phyloP scores from a whole-genome alignment of 2,888 invertebrate species.

The Nemapogon koenigi region DNA sequence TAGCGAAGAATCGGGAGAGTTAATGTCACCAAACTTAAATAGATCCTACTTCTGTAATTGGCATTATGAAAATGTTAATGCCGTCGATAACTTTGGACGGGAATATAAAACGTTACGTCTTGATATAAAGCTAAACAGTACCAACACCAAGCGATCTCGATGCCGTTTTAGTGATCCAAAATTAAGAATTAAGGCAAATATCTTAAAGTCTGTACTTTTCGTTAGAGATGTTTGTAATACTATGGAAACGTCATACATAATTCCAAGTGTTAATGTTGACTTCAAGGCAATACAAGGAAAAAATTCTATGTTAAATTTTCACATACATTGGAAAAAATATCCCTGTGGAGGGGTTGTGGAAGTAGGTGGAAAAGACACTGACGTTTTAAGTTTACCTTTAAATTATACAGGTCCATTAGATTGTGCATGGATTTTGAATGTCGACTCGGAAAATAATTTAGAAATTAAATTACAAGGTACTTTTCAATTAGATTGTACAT shows the following conservation, averaged over 20 bases:
- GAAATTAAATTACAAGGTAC: conserved; percentile 36
- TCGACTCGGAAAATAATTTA: conserved; percentile 34
- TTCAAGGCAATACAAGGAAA: conserved; percentile 29
- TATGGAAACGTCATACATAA: conserved; percentile 24
- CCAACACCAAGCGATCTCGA: conserved; percentile 22
- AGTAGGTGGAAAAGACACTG: conserved; percentile 25
- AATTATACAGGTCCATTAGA: conserved; percentile 54
- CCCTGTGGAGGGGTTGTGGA: conserved; percentile 72
- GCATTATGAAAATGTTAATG: conserved; percentile 25
- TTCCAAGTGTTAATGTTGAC: conserved; percentile 30
- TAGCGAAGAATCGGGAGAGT: conserved; percentile 24
- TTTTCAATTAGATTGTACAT: conserved; percentile 29
- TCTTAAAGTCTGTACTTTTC: conserved; percentile 16
- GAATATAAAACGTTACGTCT: conserved; percentile 34
- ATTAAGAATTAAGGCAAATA: conserved; percentile 24
- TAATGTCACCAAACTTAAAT: conserved; percentile 31
- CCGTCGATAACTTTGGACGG: too few species aligned
- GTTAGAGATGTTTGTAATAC: conserved; percentile 29
- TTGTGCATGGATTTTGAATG: conserved; percentile 75
- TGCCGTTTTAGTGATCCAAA: conserved; percentile 33
- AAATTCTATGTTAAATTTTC: conserved; percentile 38
- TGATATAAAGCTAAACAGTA: conserved; percentile 26
- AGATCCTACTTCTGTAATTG: conserved; percentile 38
- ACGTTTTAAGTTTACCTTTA: conserved; percentile 40
- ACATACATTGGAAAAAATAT: conserved; percentile 66